These are phyloP conservation scores for Morinoia aosen DNA, from an alignment of 2,888 invertebrate species.

Conservation along the genomic window DNA sequence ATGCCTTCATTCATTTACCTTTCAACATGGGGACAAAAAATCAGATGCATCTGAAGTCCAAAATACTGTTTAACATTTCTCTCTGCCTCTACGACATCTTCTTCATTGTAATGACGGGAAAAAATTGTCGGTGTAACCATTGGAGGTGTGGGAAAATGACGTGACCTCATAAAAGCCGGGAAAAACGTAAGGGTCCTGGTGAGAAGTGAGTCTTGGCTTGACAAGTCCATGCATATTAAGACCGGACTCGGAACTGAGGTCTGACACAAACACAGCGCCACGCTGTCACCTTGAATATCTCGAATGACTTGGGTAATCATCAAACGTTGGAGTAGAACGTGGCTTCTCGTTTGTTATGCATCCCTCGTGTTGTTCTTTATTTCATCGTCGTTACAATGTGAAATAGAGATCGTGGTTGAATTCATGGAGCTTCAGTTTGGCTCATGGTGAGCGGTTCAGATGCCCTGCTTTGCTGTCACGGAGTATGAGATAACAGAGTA, in stretches of 20 bases:
- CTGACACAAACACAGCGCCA: neutral
- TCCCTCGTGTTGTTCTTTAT: neutral
- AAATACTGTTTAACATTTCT: neutral
- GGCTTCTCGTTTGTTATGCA: neutral
- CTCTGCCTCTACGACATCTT: neutral
- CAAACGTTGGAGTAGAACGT: neutral
- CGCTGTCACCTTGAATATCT: neutral
- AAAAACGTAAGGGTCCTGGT: neutral
- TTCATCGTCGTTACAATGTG: neutral
- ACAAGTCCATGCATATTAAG: conserved; percentile 50
- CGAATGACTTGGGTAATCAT: neutral
- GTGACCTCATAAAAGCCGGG: neutral
- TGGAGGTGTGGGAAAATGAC: neutral
- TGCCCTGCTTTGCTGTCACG: neutral
- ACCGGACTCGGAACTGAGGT: neutral
- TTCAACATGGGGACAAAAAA: neutral
- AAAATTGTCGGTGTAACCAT: neutral
- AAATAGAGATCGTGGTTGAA: neutral
- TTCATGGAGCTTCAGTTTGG: neutral
- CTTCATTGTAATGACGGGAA: neutral
- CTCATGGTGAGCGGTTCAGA: neutral
- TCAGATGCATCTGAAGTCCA: neutral
- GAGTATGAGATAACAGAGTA: neutral
- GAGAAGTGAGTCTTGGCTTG: conserved; percentile 30
- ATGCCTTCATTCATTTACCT: neutral